phyloP scores from a whole-genome alignment of 2,888 invertebrate species.

The Cataglyphis altisquamis region DNA sequence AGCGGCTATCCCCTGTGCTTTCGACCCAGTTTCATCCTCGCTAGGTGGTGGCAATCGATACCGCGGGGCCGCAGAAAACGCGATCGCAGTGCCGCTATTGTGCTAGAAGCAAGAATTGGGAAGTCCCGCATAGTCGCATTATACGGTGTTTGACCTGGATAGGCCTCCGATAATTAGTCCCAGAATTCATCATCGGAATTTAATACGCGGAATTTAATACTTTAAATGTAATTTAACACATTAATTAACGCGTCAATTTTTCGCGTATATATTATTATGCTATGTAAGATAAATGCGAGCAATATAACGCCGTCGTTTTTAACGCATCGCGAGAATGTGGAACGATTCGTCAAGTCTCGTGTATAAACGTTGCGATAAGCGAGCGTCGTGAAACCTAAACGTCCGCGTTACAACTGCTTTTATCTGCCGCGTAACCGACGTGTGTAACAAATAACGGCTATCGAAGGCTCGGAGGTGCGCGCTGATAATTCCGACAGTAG shows the following conservation, averaged over 20 bases:
- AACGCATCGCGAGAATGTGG: neutral
- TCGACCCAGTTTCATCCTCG: slow-evolving; percentile 84
- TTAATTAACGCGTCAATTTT: neutral
- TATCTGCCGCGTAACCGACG: slow-evolving; percentile 51
- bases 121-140: neutral
- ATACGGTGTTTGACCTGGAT: slow-evolving; percentile 1
- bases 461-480: slow-evolving; percentile 55
- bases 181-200: neutral
- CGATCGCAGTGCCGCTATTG: slow-evolving; percentile 53
- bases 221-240: neutral
- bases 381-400: slow-evolving; percentile 23
- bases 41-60: slow-evolving; percentile 82
- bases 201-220: neutral
- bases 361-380: slow-evolving; percentile 19
- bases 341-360: neutral
- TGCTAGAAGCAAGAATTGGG: slow-evolving; percentile 51
- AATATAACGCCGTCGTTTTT: neutral
- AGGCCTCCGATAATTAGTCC: neutral
- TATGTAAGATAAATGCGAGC: neutral
- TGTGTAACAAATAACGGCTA: slow-evolving; percentile 58
- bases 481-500: slow-evolving; percentile 64
- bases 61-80: slow-evolving; percentile 65
- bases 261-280: neutral
- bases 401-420: slow-evolving; percentile 19
- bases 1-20: slow-evolving; percentile 70